These are phyloP conservation scores for Hephaestus fuliginosus DNA, from an alignment of 2,797 vertebrate species.

Conservation along the genomic window DNA sequence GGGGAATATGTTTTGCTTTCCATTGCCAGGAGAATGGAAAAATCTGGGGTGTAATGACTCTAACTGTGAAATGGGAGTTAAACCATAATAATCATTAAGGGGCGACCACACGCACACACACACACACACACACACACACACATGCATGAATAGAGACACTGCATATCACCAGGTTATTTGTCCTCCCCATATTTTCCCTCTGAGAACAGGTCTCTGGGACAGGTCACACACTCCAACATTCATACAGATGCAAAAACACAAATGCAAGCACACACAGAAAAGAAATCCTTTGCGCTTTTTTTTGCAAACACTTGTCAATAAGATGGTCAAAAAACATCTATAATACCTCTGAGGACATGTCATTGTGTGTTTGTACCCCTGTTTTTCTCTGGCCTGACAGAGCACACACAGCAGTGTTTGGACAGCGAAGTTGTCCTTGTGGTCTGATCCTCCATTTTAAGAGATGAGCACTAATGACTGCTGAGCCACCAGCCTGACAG, in stretches of 20 bases:
- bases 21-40: constrained; percentile 72
- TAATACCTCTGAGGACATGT: neutral
- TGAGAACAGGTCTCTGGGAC: constrained; percentile 46
- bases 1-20: constrained; percentile 76
- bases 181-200: constrained; percentile 21
- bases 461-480: constrained; percentile 44
- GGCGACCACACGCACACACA: constrained; percentile 61
- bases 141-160: constrained; percentile 19
- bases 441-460: constrained; percentile 46
- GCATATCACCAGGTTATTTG: constrained; percentile 37
- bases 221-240: constrained; percentile 15
- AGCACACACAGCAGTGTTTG: constrained; percentile 37
- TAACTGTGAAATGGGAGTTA: constrained; percentile 74
- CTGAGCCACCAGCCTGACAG: constrained; percentile 40
- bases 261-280: constrained; percentile 1
- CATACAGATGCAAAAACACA: constrained; percentile 4
- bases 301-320: neutral
- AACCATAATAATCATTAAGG: constrained; percentile 79
- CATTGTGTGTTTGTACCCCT: neutral
- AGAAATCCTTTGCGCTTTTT: neutral
- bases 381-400: neutral
- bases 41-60: constrained; percentile 67
- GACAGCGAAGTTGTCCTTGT: constrained; percentile 48
- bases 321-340: neutral
- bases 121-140: constrained; percentile 18